Evolutionary conservation across 2,888 invertebrate genomes (phyloP).

Genomic region (Cephonodes hylas): DNA sequence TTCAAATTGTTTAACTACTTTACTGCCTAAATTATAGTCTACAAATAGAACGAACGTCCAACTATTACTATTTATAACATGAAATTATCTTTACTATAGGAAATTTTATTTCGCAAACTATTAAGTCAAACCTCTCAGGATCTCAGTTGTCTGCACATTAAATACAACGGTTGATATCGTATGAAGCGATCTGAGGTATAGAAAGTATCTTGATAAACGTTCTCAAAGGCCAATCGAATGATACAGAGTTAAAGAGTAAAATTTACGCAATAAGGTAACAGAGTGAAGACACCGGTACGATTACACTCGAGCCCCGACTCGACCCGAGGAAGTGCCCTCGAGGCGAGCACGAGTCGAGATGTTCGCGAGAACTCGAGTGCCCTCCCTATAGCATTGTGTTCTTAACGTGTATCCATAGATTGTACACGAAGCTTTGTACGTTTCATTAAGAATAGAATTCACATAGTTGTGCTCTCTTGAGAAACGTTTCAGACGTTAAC

Average conservation of each 20-base stretch:
- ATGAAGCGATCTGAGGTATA: too few relatives aligned
- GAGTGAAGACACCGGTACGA: slow-evolving; percentile 25
- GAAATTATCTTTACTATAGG: too few relatives aligned
- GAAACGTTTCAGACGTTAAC: slow-evolving; percentile 25
- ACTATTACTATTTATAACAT: too few relatives aligned
- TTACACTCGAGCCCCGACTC: slow-evolving; percentile 17
- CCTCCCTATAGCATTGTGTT: slow-evolving; percentile 31
- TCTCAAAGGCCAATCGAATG: slow-evolving; percentile 22
- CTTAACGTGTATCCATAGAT: slow-evolving; percentile 22
- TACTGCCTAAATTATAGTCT: not conserved
- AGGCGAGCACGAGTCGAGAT: slow-evolving; percentile 20
- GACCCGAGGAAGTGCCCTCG: slow-evolving; percentile 25
- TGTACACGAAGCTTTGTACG: slow-evolving; percentile 15
- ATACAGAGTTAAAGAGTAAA: slow-evolving; percentile 4
- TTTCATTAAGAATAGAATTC: slow-evolving; percentile 14
- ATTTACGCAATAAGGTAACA: slow-evolving; percentile 29
- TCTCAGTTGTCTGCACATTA: too few relatives aligned
- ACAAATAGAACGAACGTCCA: too few relatives aligned
- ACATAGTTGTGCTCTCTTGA: not conserved
- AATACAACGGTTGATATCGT: too few relatives aligned
- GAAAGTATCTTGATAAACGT: not conserved
- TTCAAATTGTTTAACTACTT: not conserved
- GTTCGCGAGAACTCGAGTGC: slow-evolving; percentile 24
- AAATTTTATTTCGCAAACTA: too few relatives aligned
- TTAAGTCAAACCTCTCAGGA: too few relatives aligned